These are phyloP conservation scores for Masnerella sp. DNA, from an alignment of 2,888 invertebrate genomes.

Conservation along the genomic window DNA sequence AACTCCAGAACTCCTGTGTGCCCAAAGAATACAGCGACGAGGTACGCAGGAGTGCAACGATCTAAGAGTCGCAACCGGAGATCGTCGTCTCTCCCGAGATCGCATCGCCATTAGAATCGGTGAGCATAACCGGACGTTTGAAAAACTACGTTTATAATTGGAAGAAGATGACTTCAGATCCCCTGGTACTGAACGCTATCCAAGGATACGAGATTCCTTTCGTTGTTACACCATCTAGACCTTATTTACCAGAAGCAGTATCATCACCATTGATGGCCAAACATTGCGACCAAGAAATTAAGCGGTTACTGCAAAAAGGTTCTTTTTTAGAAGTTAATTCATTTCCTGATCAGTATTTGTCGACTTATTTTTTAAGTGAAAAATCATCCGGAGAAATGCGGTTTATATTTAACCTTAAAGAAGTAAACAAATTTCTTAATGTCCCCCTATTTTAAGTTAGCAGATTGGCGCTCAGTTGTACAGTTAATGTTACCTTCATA, in stretches of 20 bases:
- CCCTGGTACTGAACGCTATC: slow-evolving; percentile 2
- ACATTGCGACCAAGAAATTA: neutral
- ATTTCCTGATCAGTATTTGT: slow-evolving; percentile 22
- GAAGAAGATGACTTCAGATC: slow-evolving; percentile 4
- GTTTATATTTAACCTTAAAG: slow-evolving; percentile 31
- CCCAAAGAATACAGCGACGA: neutral
- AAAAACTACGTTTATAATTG: neutral
- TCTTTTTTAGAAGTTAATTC: neutral
- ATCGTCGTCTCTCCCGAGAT: neutral
- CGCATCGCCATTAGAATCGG: slow-evolving; percentile 9
- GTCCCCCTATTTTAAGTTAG: slow-evolving; percentile 15
- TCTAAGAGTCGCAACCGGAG: slow-evolving; percentile 11
- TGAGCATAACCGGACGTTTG: slow-evolving; percentile 6
- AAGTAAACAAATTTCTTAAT: slow-evolving; percentile 11
- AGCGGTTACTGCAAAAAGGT: slow-evolving; percentile 1
- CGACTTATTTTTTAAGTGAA: slow-evolving; percentile 24
- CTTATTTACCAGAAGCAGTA: neutral
- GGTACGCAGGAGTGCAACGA: neutral
- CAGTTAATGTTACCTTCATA: slow-evolving; percentile 16
- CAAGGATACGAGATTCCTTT: slow-evolving; percentile 4
- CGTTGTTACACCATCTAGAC: neutral
- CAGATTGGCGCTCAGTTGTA: slow-evolving; percentile 23
- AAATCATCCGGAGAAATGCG: slow-evolving; percentile 34
- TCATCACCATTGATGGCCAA: neutral
- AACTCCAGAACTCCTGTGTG: slow-evolving; percentile 9